phyloP scores from a whole-genome alignment of 2,113 vertebrate species.

The Microcebus tavaratra region DNA sequence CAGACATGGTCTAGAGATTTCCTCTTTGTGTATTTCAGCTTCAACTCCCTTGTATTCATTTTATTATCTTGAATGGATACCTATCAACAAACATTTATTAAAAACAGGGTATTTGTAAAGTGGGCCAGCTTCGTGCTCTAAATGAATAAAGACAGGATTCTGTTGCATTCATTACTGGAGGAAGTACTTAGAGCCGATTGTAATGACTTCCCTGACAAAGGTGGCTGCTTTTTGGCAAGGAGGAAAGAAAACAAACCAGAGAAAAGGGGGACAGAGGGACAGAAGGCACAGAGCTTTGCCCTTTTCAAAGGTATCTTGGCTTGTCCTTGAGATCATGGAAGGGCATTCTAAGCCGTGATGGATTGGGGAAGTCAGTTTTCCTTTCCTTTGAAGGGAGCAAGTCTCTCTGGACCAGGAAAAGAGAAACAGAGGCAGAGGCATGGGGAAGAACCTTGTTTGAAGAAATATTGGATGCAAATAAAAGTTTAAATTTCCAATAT shows the following conservation, averaged over 20 bases:
- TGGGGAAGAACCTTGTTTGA: neutral
- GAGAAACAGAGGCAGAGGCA: neutral
- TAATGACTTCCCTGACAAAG: slow-evolving; percentile 33
- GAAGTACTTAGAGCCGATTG: neutral
- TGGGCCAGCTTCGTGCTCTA: neutral
- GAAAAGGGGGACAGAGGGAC: neutral
- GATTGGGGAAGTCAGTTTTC: neutral
- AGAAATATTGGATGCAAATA: neutral
- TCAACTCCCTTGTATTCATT: neutral
- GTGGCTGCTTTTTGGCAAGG: neutral
- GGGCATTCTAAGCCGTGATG: neutral
- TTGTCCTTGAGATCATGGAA: neutral
- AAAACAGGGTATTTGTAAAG: slow-evolving; percentile 38
- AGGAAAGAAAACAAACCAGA: neutral
- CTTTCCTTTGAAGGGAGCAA: neutral
- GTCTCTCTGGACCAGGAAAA: neutral
- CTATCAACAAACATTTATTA: slow-evolving; percentile 25
- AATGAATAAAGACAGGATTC: slow-evolving; percentile 44
- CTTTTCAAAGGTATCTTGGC: neutral
- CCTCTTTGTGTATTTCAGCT: neutral
- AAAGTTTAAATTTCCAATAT: neutral
- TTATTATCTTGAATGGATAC: neutral
- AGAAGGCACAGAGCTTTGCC: neutral
- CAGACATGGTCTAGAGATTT: neutral
- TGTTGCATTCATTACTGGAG: neutral